phyloP scores from a whole-genome alignment of 1,140 invertebrate species.

The Drosophila ananassae region DNA sequence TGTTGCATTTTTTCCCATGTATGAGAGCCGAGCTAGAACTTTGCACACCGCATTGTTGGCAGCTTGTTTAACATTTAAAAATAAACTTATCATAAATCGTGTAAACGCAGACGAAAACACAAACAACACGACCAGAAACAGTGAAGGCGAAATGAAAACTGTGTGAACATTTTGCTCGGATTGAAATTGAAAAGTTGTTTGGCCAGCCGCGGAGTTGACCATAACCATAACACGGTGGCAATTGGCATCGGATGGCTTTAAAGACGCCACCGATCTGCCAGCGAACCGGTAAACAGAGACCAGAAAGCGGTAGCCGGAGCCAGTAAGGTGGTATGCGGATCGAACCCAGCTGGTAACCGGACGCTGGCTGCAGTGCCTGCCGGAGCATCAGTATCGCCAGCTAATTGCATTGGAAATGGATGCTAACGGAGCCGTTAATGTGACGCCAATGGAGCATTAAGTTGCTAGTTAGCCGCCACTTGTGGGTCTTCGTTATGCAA shows the following conservation, averaged over 20 bases:
- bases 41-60: slow-evolving; percentile 46
- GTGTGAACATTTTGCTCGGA: slow-evolving; percentile 63
- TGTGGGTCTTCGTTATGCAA: slow-evolving; percentile 70
- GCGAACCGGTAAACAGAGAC: slow-evolving; percentile 45
- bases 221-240: slow-evolving; percentile 77
- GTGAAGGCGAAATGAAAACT: slow-evolving; percentile 64
- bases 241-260: slow-evolving; percentile 40
- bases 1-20: slow-evolving; percentile 4
- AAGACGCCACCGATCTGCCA: slow-evolving; percentile 28
- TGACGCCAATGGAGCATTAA: slow-evolving; percentile 67
- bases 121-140: slow-evolving; percentile 36
- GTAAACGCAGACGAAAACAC: slow-evolving; percentile 45
- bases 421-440: slow-evolving; percentile 60
- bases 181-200: slow-evolving; percentile 77
- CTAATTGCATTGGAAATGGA: slow-evolving; percentile 68
- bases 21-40: slow-evolving; percentile 26
- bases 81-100: slow-evolving; percentile 64
- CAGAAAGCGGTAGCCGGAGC: slow-evolving; percentile 13
- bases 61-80: slow-evolving; percentile 72
- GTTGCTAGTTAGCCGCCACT: slow-evolving; percentile 54
- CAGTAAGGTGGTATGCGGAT: slow-evolving; percentile 59
- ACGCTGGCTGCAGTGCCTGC: slow-evolving; percentile 31
- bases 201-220: slow-evolving; percentile 65
- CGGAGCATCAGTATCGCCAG: slow-evolving; percentile 36
- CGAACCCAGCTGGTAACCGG: slow-evolving; percentile 59